Evolutionary conservation across 30 jellyfish, hydroid and myxozoan species (phyloP), one percentile per base, ranked within the genome.

Genomic region (Cassiopea xamachana): DNA sequence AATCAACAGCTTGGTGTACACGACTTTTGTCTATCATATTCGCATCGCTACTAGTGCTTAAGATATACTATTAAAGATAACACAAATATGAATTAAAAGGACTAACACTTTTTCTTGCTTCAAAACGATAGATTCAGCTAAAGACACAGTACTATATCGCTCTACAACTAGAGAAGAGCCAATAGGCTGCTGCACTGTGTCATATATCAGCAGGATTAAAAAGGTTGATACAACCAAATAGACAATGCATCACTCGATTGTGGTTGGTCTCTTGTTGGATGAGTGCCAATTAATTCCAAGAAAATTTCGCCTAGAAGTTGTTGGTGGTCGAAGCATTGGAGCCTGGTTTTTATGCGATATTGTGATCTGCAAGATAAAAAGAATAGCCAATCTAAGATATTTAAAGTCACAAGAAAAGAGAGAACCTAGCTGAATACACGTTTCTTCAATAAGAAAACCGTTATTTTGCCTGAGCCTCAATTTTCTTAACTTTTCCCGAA

Each of bases 341-440:
- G 98, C 94, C 83, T 96, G 99, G 93, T 89, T 92, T 75, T 93
- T 90, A 79, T 96, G 99, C 14, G 97, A 55, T 3, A 96, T 93
- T 17, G 98, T 79, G 46, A 96, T 85, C 99, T 92, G 91, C 9
- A 89, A 81, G 50, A 64, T 14, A 13, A 17, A 64, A 64, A 14
- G 14, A 59, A 59, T 59, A 27, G 39, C 39, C 39, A 27, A 27
- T 27, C 39, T 27, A 27, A 27, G 39, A 27, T 27, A 27, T 27
- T 27, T 27, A 27, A 27, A 27, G 39, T 27, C 39, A 27, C 39
- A 27, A 27, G 39, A 27, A 27, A 27, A 27, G 39, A 27, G 39
- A 27, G 39, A 27, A 27, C 39, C 39, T 27, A 27, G 39, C 39
- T 27, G 39, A 27, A n/a, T n/a, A n/a, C n/a, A n/a, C n/a, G n/a